A percentile compares a stretch with the other conserved stretches of the same genome.
These are phyloP conservation scores for Boloria selene DNA, from an alignment of 2,888 invertebrate species.

Conservation along the genomic window DNA sequence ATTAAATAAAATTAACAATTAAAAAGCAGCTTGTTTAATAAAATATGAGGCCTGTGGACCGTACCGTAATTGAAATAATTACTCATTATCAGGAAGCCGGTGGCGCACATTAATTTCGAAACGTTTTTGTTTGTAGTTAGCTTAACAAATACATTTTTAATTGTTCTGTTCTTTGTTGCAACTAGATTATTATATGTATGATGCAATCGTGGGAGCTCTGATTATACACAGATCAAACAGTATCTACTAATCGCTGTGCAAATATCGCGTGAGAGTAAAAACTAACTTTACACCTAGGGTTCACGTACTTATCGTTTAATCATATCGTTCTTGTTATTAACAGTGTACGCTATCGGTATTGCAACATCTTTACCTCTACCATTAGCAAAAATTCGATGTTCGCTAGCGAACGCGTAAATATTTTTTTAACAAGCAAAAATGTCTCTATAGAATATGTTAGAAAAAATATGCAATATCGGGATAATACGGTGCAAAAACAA, in stretches of 20 bases:
- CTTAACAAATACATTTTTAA: conserved; percentile 78
- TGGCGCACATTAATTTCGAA: conserved; percentile 70
- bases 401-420: not conserved
- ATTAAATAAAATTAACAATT: conserved; percentile 33
- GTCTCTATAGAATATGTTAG: too few species aligned
- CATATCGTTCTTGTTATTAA: conserved; percentile 55
- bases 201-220: conserved; percentile 60
- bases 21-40: conserved; percentile 30
- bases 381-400: not conserved
- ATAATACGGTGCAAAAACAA: too few species aligned
- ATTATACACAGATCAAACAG: conserved; percentile 50
- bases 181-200: conserved; percentile 60
- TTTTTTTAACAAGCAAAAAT: too few species aligned
- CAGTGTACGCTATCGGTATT: conserved; percentile 40
- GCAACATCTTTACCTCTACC: conserved; percentile 23
- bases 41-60: conserved; percentile 55
- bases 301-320: conserved; percentile 60
- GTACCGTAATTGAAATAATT: conserved; percentile 77
- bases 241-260: conserved; percentile 66
- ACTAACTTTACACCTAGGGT: conserved; percentile 47
- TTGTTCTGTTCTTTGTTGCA: conserved; percentile 74
- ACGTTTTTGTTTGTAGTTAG: conserved; percentile 69
- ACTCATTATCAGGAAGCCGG: conserved; percentile 77
- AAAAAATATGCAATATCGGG: too few species aligned
- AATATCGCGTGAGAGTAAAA: conserved; percentile 50